These are phyloP conservation scores for Chrysaora quinquecirrha DNA, from an alignment of 30 jellyfish, hydroid and myxozoan species.

Conservation along the genomic window DNA sequence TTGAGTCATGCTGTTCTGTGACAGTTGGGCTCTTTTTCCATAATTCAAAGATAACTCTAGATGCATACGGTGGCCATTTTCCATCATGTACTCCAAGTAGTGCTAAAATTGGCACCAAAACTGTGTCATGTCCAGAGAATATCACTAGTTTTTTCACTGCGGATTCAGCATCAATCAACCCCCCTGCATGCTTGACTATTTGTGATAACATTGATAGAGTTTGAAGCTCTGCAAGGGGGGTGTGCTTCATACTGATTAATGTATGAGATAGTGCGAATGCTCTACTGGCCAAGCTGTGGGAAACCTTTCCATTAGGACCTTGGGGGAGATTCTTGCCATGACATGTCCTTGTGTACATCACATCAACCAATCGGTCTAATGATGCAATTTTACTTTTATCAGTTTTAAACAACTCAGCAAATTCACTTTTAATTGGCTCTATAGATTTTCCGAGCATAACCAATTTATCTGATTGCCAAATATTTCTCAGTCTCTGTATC, in stretches of 20 bases:
- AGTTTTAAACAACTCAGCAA: constrained; percentile 28
- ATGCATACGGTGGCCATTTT: constrained; percentile 99
- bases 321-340: constrained; percentile 76
- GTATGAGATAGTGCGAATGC: constrained; percentile 54
- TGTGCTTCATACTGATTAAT: constrained; percentile 37
- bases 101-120: constrained; percentile 73
- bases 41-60: constrained; percentile 88
- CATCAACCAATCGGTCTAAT: constrained; percentile 63
- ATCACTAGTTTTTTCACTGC: constrained; percentile 49
- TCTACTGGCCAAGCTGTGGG: constrained; percentile 56
- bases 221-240: constrained; percentile 78
- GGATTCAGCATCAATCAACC: constrained; percentile 17
- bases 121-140: constrained; percentile 94
- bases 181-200: constrained; percentile 54
- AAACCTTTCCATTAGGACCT: constrained; percentile 74
- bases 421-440: constrained; percentile 29
- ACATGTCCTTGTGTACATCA: constrained; percentile 73
- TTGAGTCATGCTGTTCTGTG: not conserved
- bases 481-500: constrained; percentile 12
- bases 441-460: constrained; percentile 20
- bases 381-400: constrained; percentile 64
- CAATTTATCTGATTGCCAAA: constrained; percentile 13
- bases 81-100: constrained; percentile 70
- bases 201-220: constrained; percentile 80
- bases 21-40: constrained; percentile 39